phyloP scores from a whole-genome alignment of 2,888 invertebrate genomes.

The Scotopteryx bipunctaria region DNA sequence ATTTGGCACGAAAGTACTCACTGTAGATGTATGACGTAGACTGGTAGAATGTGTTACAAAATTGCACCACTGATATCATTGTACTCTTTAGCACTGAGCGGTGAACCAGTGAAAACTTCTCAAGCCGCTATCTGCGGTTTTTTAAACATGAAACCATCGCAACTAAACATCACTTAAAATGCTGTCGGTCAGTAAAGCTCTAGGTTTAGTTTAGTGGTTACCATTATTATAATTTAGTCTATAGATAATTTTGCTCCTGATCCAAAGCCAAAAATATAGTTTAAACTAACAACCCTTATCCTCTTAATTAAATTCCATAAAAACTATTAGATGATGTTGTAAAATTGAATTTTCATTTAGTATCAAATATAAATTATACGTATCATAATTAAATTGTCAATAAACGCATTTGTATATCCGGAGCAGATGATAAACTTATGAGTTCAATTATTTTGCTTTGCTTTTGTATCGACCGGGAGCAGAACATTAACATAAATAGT shows the following conservation, averaged over 20 bases:
- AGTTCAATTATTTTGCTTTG: conserved; percentile 25
- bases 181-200: neutral
- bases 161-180: no score
- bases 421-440: conserved; percentile 23
- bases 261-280: conserved; percentile 3
- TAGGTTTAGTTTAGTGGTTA: conserved; percentile 30
- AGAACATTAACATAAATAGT: conserved; percentile 37
- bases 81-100: no score
- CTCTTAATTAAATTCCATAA: neutral
- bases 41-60: no score
- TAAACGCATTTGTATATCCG: conserved; percentile 18
- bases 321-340: neutral
- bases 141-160: no score
- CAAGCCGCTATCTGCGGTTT: no score
- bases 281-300: neutral
- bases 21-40: no score
- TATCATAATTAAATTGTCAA: conserved; percentile 14
- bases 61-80: no score
- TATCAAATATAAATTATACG: neutral
- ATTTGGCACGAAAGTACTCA: neutral
- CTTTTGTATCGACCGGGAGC: conserved; percentile 39
- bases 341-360: conserved; percentile 8
- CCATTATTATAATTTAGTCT: conserved; percentile 22
- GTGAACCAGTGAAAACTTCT: no score
- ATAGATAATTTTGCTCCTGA: conserved; percentile 8